Conservation (phyloP, 2,888 invertebrate species). For the Noctua janthina region DNA sequence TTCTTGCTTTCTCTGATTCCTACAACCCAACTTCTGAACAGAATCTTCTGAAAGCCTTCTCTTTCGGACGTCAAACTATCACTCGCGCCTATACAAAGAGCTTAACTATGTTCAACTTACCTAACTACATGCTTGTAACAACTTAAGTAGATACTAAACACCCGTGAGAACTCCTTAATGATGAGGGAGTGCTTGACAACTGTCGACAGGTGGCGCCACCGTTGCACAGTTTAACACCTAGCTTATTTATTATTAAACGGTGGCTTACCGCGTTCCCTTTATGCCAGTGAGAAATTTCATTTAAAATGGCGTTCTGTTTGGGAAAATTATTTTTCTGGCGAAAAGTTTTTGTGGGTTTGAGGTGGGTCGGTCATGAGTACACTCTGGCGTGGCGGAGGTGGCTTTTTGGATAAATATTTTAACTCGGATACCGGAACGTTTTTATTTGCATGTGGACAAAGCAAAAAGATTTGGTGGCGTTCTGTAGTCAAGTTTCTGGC, state of each 20-base stretch:
- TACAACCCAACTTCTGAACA: background rate
- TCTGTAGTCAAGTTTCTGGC: background rate
- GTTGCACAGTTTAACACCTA: constrained; percentile 49
- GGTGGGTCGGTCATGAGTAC: background rate
- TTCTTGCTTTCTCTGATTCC: too few relatives aligned
- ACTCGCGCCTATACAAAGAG: constrained; percentile 9
- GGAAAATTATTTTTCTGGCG: constrained; percentile 24
- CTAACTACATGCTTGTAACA: constrained; percentile 16
- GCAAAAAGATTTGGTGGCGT: background rate
- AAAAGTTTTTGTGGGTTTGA: constrained; percentile 17
- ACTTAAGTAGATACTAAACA: constrained; percentile 23
- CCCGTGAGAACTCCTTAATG: constrained; percentile 30
- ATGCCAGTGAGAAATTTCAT: constrained; percentile 51
- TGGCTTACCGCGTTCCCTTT: constrained; percentile 54
- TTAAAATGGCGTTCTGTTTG: constrained; percentile 42
- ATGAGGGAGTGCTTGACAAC: constrained; percentile 22
- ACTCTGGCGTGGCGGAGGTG: background rate
- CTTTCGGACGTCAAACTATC: background rate
- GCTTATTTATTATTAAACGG: constrained; percentile 61
- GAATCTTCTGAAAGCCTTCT: background rate
- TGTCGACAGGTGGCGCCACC: constrained; percentile 43
- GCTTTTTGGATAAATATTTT: constrained; percentile 6
- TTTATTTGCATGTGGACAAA: background rate
- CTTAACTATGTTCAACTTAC: constrained; percentile 18
- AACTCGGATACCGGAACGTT: background rate